phyloP scores from a whole-genome alignment of 2,113 vertebrate genomes.

The Ceyx melanurus region DNA sequence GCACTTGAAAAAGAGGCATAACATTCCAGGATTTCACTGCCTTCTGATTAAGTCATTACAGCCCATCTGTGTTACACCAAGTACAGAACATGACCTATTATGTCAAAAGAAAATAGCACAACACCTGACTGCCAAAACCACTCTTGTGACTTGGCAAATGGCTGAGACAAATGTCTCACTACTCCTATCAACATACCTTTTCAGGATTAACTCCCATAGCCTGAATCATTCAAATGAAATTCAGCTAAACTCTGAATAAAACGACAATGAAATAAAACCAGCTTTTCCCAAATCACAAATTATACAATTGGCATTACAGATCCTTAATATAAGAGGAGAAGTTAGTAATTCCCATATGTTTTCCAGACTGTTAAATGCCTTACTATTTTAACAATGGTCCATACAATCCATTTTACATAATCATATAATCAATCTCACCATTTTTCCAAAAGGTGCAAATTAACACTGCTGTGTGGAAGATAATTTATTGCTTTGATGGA shows the following conservation, averaged over 20 bases:
- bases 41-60: slow-evolving; percentile 28
- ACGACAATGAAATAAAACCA: neutral
- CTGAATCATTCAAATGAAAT: slow-evolving; percentile 48
- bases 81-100: slow-evolving; percentile 54
- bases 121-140: slow-evolving; percentile 55
- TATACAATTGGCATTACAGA: neutral
- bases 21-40: neutral
- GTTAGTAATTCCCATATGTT: neutral
- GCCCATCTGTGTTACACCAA: slow-evolving; percentile 54
- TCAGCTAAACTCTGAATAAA: slow-evolving; percentile 33
- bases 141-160: slow-evolving; percentile 34
- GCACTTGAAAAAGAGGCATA: neutral
- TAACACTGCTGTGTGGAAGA: neutral
- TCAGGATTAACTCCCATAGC: slow-evolving; percentile 48
- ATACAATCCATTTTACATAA: neutral
- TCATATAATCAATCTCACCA: neutral
- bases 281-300: slow-evolving; percentile 19
- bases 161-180: neutral
- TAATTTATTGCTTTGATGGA: neutral
- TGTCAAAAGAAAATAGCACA: slow-evolving; percentile 38
- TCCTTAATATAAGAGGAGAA: neutral
- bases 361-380: neutral
- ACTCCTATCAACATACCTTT: slow-evolving; percentile 35
- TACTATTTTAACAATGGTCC: neutral
- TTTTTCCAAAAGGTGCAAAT: neutral